Evolutionary conservation across 2,797 vertebrate genomes (phyloP).

Genomic region (Manis pentadactyla): DNA sequence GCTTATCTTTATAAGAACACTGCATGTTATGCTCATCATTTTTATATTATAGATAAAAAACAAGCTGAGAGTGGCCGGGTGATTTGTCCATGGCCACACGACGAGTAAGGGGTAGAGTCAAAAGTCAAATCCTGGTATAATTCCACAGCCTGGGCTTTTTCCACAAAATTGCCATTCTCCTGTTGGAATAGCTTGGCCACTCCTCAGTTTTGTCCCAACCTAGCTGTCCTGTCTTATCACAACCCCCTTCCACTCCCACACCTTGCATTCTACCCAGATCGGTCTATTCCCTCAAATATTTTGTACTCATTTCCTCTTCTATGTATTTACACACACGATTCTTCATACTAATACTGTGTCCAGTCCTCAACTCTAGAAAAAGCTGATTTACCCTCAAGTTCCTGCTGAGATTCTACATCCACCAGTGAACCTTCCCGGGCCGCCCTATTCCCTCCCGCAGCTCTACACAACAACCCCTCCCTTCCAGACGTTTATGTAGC

Average conservation of each 20-base stretch:
- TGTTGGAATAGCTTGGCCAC: background rate
- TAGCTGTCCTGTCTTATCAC: background rate
- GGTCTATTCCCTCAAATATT: background rate
- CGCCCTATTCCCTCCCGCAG: background rate
- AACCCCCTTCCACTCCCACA: background rate
- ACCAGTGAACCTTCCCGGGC: background rate
- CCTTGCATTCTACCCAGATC: background rate
- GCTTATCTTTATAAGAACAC: background rate
- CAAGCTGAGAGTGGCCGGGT: background rate
- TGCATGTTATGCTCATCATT: background rate
- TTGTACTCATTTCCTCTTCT: background rate
- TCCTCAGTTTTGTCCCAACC: background rate
- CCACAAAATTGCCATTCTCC: background rate
- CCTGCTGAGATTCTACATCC: background rate
- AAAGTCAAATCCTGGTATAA: background rate
- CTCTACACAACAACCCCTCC: background rate
- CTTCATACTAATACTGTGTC: background rate
- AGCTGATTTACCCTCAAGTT: background rate
- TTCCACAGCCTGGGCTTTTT: background rate
- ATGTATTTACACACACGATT: background rate
- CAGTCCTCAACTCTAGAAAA: background rate
- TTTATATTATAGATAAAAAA: background rate
- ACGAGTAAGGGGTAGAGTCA: background rate
- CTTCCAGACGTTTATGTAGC: background rate
- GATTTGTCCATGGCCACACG: background rate